Evolutionary conservation across 2,888 invertebrate species (phyloP), one percentile per base, ranked within the genome.

Genomic region (Thera britannica): DNA sequence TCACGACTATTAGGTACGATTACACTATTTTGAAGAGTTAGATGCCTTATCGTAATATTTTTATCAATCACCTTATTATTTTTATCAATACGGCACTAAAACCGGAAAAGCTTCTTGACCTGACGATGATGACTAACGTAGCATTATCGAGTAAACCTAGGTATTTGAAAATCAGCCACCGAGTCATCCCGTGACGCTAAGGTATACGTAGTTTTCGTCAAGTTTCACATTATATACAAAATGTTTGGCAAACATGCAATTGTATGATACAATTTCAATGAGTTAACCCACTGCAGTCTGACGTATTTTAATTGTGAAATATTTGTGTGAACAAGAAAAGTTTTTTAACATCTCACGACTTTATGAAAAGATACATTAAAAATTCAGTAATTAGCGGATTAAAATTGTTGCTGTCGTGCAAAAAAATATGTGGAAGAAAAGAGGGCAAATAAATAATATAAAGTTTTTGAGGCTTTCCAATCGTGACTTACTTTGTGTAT

Each of bases 121-220:
- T 62, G 67, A 8, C 8, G 65, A 59, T 52, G 58, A 66, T 72
- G 68, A 70, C 65, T 48, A 49, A 51, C n/a, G 7, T 2, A 1
- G 23, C 9, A 46, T 46, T 0, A 46, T 23, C 1, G 23, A 23
- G 23, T 9, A 41, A 41, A 34, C 2, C 23, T 57, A 36, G 6
- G 66, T 58, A 55, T 62, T 67, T 48, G 44, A 9, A 38, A 51
- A 60, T 56, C 59, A 44, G 63, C 48, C 6, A 55, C 44, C 44
- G 52, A 68, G 62, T 65, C 60, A 70, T 54, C 58, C 62, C 9
- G 63, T 66, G 70, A 66, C 66, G 69, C 41, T 44, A 23, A 23
- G 5, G 3, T 2, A 1, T 34, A 65, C 65, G 65, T 56, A 62
- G 52, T 59, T 60, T 60, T 65, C 69, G 60, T 56, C 58, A 65